Conservation (phyloP, 2,888 invertebrate species). For the Antheraea assamensis region DNA sequence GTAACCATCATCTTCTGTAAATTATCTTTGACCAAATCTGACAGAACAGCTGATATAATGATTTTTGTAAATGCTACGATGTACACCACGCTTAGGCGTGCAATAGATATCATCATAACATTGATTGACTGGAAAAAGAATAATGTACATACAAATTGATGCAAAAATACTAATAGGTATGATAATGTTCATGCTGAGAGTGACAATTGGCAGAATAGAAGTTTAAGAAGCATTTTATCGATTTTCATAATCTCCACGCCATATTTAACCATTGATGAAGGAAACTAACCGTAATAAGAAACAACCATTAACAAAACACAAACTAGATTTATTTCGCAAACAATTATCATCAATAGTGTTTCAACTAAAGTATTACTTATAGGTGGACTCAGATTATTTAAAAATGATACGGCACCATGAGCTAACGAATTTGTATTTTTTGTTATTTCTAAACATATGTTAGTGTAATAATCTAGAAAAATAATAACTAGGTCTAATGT, state of each 20-base stretch:
- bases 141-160: neutral
- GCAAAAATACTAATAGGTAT: neutral
- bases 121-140: neutral
- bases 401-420: no score
- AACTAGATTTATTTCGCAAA: no score
- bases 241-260: neutral
- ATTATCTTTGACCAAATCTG: slow-evolving; percentile 1
- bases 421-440: no score
- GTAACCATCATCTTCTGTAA: neutral
- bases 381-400: no score
- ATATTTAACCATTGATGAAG: neutral
- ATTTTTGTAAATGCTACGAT: neutral
- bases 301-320: no score
- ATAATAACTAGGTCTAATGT: no score
- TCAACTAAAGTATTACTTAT: no score
- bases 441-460: no score
- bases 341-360: no score
- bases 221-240: neutral
- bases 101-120: neutral
- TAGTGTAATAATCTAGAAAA: no score
- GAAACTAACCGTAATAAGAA: no score
- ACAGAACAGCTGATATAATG: neutral
- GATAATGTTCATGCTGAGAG: neutral
- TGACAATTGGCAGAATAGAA: neutral
- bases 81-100: neutral